Evolutionary conservation across 2,888 invertebrate species (phyloP), one percentile per base, ranked within the genome.

Genomic region (Dynastes maya): DNA sequence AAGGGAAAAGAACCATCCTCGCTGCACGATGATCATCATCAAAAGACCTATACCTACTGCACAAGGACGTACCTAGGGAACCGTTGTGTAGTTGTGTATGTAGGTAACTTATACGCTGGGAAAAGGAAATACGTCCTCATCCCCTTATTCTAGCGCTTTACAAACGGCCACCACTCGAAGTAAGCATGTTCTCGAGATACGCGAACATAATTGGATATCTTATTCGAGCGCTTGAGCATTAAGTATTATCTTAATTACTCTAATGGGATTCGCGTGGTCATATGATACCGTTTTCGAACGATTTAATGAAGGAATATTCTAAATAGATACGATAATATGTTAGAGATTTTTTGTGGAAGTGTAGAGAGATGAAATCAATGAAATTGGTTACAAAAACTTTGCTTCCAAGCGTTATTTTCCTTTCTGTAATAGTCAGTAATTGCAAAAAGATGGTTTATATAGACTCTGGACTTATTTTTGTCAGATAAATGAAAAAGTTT

Each of bases 1-100:
- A 22, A 16, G 22, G 40, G 65, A 45, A 67, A 67, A 65, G 65
- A 45, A 9, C 65, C 65, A 65, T 65, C 63, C 11, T 63, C 65
- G 6, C 40, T 40, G 16, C 40, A 16, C 22, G 40, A 45, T 40
- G 22, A 65, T 65, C 65, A 65, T 65, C 65, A 45, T 65, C 65
- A 65, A 65, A 22, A 45, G 65, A 45, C 65, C 65, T 55, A 22
- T 6, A 5, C 55, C 22, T 22, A 16, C 22, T 1, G 55, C 8
- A 22, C 55, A 55, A 8, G 16, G 22, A 16, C 8, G 22, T 27
- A 22, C 8, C 8, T 22, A 8, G 22, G n/a, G 27, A 55, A 22
- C 22, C 11, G 11, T 11, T 55, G 22, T 55, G 22, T 22, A 27
- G 11, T 11, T 55, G 22, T 55, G 8, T 55, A 55, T 22, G 16